These are phyloP conservation scores for Acheta domesticus DNA, from an alignment of 2,888 invertebrate genomes.

Conservation along the genomic window DNA sequence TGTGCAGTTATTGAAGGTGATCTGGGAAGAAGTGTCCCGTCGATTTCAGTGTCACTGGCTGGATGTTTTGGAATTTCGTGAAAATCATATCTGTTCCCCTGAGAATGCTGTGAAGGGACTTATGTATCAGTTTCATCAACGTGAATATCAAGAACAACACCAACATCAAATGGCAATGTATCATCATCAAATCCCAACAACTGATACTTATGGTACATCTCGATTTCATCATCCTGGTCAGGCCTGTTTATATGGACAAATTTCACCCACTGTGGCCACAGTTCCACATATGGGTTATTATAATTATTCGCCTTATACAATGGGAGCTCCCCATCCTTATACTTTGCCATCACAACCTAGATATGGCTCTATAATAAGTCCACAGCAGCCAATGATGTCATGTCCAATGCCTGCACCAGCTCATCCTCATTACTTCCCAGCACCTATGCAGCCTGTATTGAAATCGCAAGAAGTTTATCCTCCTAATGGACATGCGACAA, in stretches of 20 bases:
- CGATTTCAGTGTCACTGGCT: slow-evolving; percentile 59
- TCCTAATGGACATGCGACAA: slow-evolving; percentile 33
- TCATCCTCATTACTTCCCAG: not conserved
- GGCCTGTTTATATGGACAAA: slow-evolving; percentile 31
- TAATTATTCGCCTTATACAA: slow-evolving; percentile 30
- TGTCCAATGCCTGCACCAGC: not conserved
- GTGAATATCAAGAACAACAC: slow-evolving; percentile 38
- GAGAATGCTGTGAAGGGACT: slow-evolving; percentile 45
- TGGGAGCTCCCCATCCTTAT: slow-evolving; percentile 29
- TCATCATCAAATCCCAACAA: slow-evolving; percentile 25
- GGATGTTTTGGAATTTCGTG: slow-evolving; percentile 64
- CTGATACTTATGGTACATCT: slow-evolving; percentile 33
- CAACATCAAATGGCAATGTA: slow-evolving; percentile 31
- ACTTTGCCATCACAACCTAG: slow-evolving; percentile 30
- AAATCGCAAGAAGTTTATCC: slow-evolving; percentile 39
- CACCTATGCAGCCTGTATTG: slow-evolving; percentile 29
- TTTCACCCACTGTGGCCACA: slow-evolving; percentile 25
- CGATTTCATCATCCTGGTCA: slow-evolving; percentile 32
- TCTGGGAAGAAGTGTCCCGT: slow-evolving; percentile 67
- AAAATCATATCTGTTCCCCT: slow-evolving; percentile 54
- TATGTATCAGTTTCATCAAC: slow-evolving; percentile 39
- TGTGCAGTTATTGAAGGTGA: slow-evolving; percentile 67
- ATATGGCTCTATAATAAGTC: slow-evolving; percentile 32
- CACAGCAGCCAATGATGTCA: slow-evolving; percentile 31
- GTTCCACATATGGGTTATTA: slow-evolving; percentile 29